phyloP scores from a whole-genome alignment of 1,140 invertebrate species.

The Brachionus rubens region DNA sequence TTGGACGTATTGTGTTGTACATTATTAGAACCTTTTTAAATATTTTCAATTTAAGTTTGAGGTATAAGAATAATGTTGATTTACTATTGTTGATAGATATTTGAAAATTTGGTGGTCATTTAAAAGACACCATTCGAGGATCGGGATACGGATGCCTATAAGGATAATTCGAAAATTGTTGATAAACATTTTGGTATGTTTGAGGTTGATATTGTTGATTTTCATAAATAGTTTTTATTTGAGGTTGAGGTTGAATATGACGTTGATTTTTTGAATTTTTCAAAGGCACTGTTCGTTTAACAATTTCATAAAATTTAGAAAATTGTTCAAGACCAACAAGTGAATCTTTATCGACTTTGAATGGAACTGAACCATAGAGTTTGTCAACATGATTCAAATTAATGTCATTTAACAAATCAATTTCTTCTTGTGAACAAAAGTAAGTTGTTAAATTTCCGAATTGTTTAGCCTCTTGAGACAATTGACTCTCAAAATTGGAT shows the following conservation, averaged over 20 bases:
- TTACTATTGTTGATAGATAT: too few species aligned
- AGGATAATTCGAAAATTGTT: too few species aligned
- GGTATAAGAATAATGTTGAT: too few species aligned
- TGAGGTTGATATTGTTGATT: background rate
- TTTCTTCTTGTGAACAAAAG: background rate
- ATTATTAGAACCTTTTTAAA: background rate
- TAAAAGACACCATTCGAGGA: too few species aligned
- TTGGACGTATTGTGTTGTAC: background rate
- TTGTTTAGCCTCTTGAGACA: background rate
- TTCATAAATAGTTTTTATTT: too few species aligned
- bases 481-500: background rate
- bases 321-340: background rate
- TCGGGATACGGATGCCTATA: too few species aligned
- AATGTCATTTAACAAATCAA: background rate
- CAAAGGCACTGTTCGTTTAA: background rate
- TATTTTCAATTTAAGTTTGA: too few species aligned
- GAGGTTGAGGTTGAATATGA: background rate
- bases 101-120: too few species aligned
- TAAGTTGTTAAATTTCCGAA: background rate
- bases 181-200: too few species aligned
- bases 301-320: too few species aligned
- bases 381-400: background rate
- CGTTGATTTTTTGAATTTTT: background rate
- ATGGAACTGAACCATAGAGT: background rate
- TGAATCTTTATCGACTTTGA: background rate